Conservation (phyloP, 2,113 vertebrate species). For the Leptocoma aspasia region DNA sequence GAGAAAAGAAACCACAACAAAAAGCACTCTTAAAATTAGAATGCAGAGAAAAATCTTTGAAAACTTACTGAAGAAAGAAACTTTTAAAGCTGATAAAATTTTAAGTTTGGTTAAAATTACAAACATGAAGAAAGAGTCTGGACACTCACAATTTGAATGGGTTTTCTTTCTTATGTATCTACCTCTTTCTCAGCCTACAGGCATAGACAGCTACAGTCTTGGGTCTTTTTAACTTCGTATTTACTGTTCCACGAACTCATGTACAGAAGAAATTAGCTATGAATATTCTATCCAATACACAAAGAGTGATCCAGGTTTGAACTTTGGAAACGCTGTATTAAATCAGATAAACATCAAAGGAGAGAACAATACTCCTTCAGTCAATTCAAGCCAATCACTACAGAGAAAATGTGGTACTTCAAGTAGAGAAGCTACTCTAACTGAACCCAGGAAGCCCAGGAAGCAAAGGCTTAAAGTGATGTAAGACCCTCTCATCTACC, state of each 20-base stretch:
- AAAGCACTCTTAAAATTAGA: background rate
- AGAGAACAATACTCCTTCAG: background rate
- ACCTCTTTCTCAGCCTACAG: background rate
- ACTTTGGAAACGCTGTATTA: background rate
- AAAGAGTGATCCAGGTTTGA: background rate
- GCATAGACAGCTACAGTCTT: background rate
- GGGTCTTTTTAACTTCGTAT: background rate
- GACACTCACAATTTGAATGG: background rate
- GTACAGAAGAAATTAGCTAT: background rate
- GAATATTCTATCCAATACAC: background rate
- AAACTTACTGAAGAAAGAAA: background rate
- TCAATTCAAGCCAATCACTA: background rate
- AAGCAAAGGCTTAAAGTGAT: background rate
- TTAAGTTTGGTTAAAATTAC: background rate
- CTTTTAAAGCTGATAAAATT: background rate
- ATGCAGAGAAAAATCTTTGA: background rate
- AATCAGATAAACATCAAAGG: background rate
- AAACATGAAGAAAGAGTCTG: background rate
- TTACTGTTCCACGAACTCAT: background rate
- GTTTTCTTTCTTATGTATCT: background rate
- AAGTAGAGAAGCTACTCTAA: background rate
- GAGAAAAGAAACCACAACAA: background rate
- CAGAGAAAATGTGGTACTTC: background rate
- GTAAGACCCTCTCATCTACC: background rate
- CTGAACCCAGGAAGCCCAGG: background rate